A percentile compares a stretch with the other conserved stretches of the same genome.
Conservation (phyloP, 37 sponge, comb jelly and placozoan genomes). For the Geodia barretti region DNA sequence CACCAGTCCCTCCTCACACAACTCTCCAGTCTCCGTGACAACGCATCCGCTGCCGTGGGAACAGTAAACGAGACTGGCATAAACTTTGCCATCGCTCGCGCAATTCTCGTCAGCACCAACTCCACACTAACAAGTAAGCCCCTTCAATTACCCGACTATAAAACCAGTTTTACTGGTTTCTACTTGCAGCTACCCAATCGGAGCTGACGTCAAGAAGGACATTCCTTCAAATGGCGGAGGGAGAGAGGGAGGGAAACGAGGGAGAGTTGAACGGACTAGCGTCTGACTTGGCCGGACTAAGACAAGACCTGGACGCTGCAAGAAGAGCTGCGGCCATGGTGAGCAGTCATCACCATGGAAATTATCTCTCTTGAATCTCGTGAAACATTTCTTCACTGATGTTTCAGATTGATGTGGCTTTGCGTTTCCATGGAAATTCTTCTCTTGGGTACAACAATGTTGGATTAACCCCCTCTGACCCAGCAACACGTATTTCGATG, state of each 20-base stretch:
- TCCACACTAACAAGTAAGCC: not conserved
- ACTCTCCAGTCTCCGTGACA: not conserved
- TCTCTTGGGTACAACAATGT: conserved; percentile 23
- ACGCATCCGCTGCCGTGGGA: not conserved
- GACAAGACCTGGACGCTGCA: not conserved
- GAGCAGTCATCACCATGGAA: no score
- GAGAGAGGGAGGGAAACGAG: not conserved
- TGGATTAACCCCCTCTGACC: not conserved
- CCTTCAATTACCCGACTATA: no score
- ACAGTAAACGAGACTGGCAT: not conserved
- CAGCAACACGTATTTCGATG: conserved; percentile 27
- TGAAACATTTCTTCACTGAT: not conserved
- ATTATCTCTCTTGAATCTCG: no score
- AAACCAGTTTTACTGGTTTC: no score
- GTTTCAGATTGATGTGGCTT: conserved; percentile 62
- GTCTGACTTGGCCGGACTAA: not conserved
- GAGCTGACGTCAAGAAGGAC: no score
- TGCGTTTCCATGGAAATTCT: conserved; percentile 64
- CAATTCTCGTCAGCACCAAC: not conserved
- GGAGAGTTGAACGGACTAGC: not conserved
- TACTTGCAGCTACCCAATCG: no score
- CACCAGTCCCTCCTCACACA: not conserved
- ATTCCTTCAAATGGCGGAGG: not conserved
- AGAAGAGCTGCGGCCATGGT: not conserved
- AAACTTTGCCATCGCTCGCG: not conserved